Evolutionary conservation across 1,140 invertebrate species (phyloP).

Genomic region (Tenebrio molitor): DNA sequence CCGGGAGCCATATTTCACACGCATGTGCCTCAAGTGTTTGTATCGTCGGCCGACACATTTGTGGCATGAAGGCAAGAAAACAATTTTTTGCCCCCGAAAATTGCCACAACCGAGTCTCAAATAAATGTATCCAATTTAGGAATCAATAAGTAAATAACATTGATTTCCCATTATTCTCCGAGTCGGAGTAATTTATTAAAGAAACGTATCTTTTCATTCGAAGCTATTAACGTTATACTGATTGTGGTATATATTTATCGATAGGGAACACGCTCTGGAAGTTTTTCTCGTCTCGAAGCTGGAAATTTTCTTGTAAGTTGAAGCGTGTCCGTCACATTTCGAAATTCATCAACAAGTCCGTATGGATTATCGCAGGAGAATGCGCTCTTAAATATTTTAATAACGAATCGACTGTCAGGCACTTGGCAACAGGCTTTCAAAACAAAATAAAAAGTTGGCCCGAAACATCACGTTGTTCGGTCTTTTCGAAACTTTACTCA

Average conservation of each 20-base stretch:
- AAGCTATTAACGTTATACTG: neutral
- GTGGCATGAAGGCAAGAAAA: too few species aligned
- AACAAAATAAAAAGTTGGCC: slow-evolving; percentile 34
- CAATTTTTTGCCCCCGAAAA: too few species aligned
- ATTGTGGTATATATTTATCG: slow-evolving; percentile 6
- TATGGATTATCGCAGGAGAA: too few species aligned
- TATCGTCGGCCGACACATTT: too few species aligned
- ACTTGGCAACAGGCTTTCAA: slow-evolving; percentile 37
- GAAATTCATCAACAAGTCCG: too few species aligned
- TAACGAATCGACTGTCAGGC: slow-evolving; percentile 33
- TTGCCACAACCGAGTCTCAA: too few species aligned
- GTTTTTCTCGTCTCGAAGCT: too few species aligned
- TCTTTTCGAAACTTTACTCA: slow-evolving; percentile 32
- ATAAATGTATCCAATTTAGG: neutral
- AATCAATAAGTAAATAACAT: slow-evolving; percentile 30
- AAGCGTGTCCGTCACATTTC: too few species aligned
- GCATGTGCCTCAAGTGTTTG: too few species aligned
- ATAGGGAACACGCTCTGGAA: neutral
- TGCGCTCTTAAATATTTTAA: slow-evolving; percentile 26
- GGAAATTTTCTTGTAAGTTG: too few species aligned
- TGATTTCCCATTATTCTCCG: slow-evolving; percentile 8
- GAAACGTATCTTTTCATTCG: slow-evolving; percentile 13
- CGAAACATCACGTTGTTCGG: slow-evolving; percentile 45
- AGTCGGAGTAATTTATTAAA: slow-evolving; percentile 23
- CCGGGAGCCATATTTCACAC: too few species aligned